phyloP scores from a whole-genome alignment of 2,113 vertebrate species.

The Phrynocephalus versicolor region DNA sequence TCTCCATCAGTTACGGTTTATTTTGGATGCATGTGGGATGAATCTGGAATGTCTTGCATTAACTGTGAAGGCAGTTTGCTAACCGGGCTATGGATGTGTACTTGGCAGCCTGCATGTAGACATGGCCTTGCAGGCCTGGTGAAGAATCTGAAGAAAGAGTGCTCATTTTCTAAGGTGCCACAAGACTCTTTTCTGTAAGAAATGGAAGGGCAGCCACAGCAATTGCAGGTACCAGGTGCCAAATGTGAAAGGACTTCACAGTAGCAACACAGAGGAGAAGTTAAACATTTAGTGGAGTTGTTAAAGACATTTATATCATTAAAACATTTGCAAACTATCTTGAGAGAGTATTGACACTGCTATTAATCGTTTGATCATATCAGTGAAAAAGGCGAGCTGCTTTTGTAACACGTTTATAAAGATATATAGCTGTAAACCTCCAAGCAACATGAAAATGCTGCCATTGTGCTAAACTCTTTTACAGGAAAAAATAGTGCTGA shows the following conservation, averaged over 20 bases:
- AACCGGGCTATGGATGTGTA: not conserved
- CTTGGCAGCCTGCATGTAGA: not conserved
- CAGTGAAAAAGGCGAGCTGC: not conserved
- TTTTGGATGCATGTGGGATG: no score
- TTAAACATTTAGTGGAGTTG: not conserved
- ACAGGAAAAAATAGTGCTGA: slow-evolving; percentile 81
- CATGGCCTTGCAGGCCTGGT: not conserved
- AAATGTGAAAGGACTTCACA: not conserved
- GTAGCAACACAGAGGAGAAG: no score
- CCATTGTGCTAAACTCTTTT: slow-evolving; percentile 50
- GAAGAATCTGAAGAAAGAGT: no score
- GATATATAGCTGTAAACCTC: not conserved
- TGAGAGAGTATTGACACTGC: slow-evolving; percentile 14
- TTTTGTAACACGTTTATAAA: not conserved
- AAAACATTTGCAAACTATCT: not conserved
- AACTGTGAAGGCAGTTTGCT: not conserved
- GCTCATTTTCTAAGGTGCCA: not conserved
- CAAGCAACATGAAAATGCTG: slow-evolving; percentile 19
- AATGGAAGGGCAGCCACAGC: not conserved
- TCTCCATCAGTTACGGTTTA: not conserved
- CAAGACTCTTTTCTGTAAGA: not conserved
- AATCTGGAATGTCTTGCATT: not conserved
- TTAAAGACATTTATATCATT: not conserved
- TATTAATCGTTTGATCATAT: not conserved
- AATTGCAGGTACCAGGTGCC: no score